Percentiles rank a stretch among this genome's conserved stretches.
phyloP scores from a whole-genome alignment of 2,888 invertebrate genomes.

The Lepidonotus clava region DNA sequence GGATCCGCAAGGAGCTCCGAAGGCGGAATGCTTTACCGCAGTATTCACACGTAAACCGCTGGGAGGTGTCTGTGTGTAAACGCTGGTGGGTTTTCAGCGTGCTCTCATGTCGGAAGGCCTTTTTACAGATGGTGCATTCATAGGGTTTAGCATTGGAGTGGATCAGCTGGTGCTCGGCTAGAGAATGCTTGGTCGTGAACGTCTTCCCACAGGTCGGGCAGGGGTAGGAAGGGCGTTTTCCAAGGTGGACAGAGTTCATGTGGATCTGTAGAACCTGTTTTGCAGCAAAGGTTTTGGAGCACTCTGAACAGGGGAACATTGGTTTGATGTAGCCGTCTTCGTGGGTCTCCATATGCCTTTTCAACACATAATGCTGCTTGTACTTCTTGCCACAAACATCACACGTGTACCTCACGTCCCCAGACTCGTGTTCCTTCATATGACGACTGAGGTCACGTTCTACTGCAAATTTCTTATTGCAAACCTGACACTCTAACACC shows the following conservation, averaged over 20 bases:
- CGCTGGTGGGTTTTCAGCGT: constrained; percentile 75
- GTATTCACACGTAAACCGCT: constrained; percentile 77
- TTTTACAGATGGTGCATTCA: constrained; percentile 73
- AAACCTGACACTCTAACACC: neutral
- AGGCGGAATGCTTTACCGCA: constrained; percentile 79
- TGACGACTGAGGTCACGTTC: constrained; percentile 8
- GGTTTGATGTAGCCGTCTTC: constrained; percentile 24
- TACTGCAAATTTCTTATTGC: constrained; percentile 29
- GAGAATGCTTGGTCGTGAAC: constrained; percentile 72
- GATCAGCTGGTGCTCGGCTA: constrained; percentile 71
- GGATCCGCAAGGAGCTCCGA: constrained; percentile 79
- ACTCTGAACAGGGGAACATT: neutral
- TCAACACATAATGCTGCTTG: constrained; percentile 34
- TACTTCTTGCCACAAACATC: constrained; percentile 40
- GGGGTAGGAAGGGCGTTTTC: constrained; percentile 68
- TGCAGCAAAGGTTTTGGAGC: constrained; percentile 16
- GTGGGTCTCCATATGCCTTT: constrained; percentile 15
- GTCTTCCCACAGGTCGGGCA: constrained; percentile 74
- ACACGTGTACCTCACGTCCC: constrained; percentile 24
- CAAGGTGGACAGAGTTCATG: constrained; percentile 63
- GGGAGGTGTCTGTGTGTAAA: constrained; percentile 73
- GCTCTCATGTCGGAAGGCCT: constrained; percentile 72
- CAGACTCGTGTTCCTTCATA: constrained; percentile 49
- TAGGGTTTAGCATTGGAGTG: constrained; percentile 73
- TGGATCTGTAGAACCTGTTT: constrained; percentile 37